Evolutionary conservation across 1,140 invertebrate species (phyloP), one percentile per base, ranked within the genome.

Genomic region (Dendrolimus kikuchii): DNA sequence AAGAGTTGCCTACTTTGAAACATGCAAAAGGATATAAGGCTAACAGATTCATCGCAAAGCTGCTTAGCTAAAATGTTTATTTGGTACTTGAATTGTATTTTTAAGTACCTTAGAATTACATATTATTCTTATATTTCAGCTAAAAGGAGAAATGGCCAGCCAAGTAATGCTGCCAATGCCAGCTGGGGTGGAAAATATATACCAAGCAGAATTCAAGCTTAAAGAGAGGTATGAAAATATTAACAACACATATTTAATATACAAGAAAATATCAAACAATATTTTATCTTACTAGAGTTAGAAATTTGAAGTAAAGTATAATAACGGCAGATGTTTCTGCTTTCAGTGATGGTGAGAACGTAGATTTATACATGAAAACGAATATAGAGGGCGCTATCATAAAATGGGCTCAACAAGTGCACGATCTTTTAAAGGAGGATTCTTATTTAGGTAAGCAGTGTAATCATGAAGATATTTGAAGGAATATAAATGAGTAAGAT

Each of bases 301-400:
- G 23, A 23, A 23, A 23, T 23, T 23, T 23, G 23, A 23, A 23
- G 23, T 23, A 23, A 23, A 23, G 5, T 8, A 9, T 8, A 45
- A 10, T 6, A 3, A 6, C n/a, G n/a, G 8, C 0, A 45, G 2
- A 9, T 4, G 7, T 7, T 5, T 45, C 23, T n/a, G 2, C 9
- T 44, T 66, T 75, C 60, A 89, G 89, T 41, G 73, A 88, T 36
- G 88, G 88, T 4, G 88, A 89, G 64, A 73, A 83, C 3, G 76
- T 92, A 5, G 92, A 95, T 74, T 83, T 92, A 53, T 81, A 89
- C 56, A 73, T 96, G 46, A 92, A 94, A 66, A 92, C 91, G 2
- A 90, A 93, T 44, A 92, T 95, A 50, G 95, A 97, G 82, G 91
- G 90, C 38, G 90, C 93, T n/a, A 88, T 96, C 3, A 94, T 94